These are phyloP conservation scores for Protobothrops flavoviridis DNA, from an alignment of 2,113 vertebrate species.

Conservation along the genomic window DNA sequence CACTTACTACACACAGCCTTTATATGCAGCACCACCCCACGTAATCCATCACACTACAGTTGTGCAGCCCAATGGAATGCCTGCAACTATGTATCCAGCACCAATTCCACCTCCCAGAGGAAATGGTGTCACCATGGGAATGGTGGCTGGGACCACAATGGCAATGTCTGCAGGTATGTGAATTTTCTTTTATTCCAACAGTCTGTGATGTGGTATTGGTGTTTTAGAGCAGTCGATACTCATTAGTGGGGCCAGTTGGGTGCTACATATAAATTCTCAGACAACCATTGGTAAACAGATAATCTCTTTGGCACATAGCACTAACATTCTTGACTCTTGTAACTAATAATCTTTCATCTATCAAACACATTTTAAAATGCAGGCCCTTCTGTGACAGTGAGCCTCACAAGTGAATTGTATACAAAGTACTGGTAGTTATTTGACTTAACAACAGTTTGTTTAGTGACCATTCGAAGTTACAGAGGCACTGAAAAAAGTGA, in stretches of 20 bases:
- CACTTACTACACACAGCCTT: conserved; percentile 94
- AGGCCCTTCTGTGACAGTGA: background rate
- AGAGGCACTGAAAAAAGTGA: background rate
- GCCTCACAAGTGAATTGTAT: background rate
- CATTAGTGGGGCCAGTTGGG: background rate
- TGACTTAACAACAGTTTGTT: background rate
- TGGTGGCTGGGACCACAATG: conserved; percentile 98
- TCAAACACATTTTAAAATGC: background rate
- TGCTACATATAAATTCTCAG: background rate
- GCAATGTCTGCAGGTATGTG: conserved; percentile 95
- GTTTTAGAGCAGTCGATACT: background rate
- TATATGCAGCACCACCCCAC: conserved; percentile 95
- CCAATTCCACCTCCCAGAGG: conserved; percentile 79
- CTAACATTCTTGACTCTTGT: background rate
- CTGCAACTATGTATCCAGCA: conserved; percentile 91
- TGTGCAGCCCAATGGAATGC: conserved; percentile 98
- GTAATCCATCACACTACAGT: conserved; percentile 99
- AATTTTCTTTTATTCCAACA: accelerated
- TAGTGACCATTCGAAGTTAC: background rate
- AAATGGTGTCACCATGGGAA: conserved; percentile 91
- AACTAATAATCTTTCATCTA: background rate
- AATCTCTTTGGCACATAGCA: background rate
- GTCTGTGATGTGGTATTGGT: background rate
- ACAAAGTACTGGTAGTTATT: background rate
- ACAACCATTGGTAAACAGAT: background rate